Evolutionary conservation across 2,113 vertebrate genomes (phyloP), one percentile per base, ranked within the genome.

Genomic region (Urocitellus parryii): DNA sequence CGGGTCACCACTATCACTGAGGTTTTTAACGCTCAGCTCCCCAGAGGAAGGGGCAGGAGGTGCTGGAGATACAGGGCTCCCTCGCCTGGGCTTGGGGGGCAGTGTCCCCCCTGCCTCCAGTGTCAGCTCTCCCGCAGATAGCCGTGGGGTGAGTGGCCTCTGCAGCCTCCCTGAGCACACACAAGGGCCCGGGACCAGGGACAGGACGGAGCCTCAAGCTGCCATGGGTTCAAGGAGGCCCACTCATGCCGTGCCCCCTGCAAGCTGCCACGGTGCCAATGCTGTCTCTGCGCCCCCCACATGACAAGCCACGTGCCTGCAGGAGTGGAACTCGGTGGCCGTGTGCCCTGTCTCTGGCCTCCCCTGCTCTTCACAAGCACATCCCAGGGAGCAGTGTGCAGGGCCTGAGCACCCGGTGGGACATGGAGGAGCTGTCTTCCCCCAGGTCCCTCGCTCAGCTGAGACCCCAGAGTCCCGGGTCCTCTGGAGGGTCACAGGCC

Each of bases 101-200:
- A 2, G 56, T 16, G 56, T 17, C 20, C 56, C 22, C 56, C 56
- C 56, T 58, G 20, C 56, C 56, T 22, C 24, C 25, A 11, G 61
- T 10, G 61, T 27, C 58, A 25, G 58, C 58, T 61, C 61, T 9
- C 61, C 61, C 22, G 3, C 24, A 63, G 61, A 63, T 4, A 8
- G 61, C 61, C 61, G 1, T 0, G 65, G 29, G 27, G 27, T 32
- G 11, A 32, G 27, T 32, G 65, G 32, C 65, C 32, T 32, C 58
- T 63, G 22, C 51, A 22, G 61, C 24, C 25, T 25, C 25, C 24
- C 61, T 32, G 32, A 2, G 14, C 29, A 68, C 32, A 68, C 14
- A 0, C 0, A 4, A 67, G 13, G 65, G 65, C 32, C 5, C 0
- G 63, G 45, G 45, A 8, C 45, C 1, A 0, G 45, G 8, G 45